These are phyloP conservation scores for Yasuhikotakia modesta DNA, from an alignment of 2,797 vertebrate genomes.

Conservation along the genomic window DNA sequence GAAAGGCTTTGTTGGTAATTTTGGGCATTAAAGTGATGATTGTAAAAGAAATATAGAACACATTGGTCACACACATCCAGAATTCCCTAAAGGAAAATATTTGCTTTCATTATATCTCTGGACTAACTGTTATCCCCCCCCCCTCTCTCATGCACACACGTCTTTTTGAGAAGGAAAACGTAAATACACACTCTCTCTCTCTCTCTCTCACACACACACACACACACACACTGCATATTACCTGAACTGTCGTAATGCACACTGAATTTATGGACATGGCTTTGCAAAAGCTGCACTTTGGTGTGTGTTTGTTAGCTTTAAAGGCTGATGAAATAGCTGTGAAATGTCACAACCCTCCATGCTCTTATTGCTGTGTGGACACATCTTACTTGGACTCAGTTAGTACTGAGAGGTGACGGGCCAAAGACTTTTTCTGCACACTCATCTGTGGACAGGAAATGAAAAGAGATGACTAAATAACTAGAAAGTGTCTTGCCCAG, in stretches of 20 bases:
- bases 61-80: slow-evolving; percentile 42
- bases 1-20: slow-evolving; percentile 54
- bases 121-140: slow-evolving; percentile 36
- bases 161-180: too few relatives aligned
- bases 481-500: slow-evolving; percentile 19
- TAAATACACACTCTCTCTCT: slow-evolving; percentile 1
- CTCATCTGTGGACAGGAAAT: slow-evolving; percentile 52
- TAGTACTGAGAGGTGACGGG: slow-evolving; percentile 35
- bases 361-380: slow-evolving; percentile 2
- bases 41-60: slow-evolving; percentile 34
- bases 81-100: slow-evolving; percentile 44
- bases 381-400: slow-evolving; percentile 40
- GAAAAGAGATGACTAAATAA: slow-evolving; percentile 27
- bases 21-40: slow-evolving; percentile 53
- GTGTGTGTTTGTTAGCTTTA: slow-evolving; percentile 30
- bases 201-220: too few relatives aligned
- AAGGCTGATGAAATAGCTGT: slow-evolving; percentile 35
- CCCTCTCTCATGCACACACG: too few relatives aligned
- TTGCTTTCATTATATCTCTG: slow-evolving; percentile 49
- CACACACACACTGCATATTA: not conserved
- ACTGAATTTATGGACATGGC: too few relatives aligned
- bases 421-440: slow-evolving; percentile 38
- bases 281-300: too few relatives aligned
- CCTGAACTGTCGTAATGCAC: too few relatives aligned
- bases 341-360: slow-evolving; percentile 36